phyloP scores from a whole-genome alignment of 2,113 vertebrate species.

The Pleuronectes platessa region DNA sequence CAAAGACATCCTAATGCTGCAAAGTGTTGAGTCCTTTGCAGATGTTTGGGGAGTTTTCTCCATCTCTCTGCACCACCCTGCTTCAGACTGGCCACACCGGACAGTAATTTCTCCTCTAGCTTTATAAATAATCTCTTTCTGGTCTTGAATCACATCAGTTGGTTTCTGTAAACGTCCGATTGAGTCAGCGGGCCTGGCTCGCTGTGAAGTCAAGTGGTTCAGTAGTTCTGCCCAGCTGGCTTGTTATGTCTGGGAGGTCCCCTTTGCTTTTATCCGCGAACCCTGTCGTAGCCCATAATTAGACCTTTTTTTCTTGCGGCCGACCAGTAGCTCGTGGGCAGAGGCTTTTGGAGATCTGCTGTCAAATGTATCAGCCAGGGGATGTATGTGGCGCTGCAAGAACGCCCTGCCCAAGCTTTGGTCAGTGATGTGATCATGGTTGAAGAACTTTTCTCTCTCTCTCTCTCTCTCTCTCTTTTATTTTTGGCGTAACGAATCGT shows the following conservation, averaged over 20 bases:
- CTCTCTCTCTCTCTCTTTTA: neutral
- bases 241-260: slow-evolving; percentile 74
- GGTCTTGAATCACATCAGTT: slow-evolving; percentile 60
- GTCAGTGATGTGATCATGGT: slow-evolving; percentile 58
- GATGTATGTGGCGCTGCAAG: neutral
- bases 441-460: slow-evolving; percentile 6
- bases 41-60: slow-evolving; percentile 55
- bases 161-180: slow-evolving; percentile 62
- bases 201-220: slow-evolving; percentile 61
- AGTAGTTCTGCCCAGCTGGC: slow-evolving; percentile 65
- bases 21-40: slow-evolving; percentile 48
- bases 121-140: slow-evolving; percentile 72
- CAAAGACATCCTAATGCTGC: slow-evolving; percentile 4
- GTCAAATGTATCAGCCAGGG: slow-evolving; percentile 43
- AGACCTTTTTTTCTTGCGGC: slow-evolving; percentile 55
- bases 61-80: slow-evolving; percentile 29
- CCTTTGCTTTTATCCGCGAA: slow-evolving; percentile 63
- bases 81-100: slow-evolving; percentile 36
- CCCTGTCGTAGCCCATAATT: slow-evolving; percentile 74
- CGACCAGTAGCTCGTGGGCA: slow-evolving; percentile 62
- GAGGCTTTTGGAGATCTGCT: slow-evolving; percentile 32
- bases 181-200: slow-evolving; percentile 57
- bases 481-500: slow-evolving; percentile 33
- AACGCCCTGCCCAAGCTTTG: slow-evolving; percentile 54
- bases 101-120: slow-evolving; percentile 46